Evolutionary conservation across 2,888 invertebrate genomes (phyloP), one percentile per base, ranked within the genome.

Genomic region (Orchestes rusci): DNA sequence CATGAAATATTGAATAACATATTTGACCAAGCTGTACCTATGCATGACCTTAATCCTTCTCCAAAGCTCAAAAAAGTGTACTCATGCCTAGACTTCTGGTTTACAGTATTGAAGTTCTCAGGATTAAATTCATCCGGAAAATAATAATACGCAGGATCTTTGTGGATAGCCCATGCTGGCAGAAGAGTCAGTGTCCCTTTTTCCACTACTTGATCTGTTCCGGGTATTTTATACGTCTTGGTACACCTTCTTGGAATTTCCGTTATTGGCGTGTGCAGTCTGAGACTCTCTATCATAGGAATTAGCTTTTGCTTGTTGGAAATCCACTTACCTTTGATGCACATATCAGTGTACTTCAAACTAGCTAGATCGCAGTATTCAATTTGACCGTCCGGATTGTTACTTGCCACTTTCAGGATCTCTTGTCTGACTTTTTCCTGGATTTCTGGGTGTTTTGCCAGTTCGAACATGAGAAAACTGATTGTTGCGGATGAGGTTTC

Each of bases 121-220:
- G 80, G 80, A 40, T 74, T 71, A 48, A 80, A 80, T 18, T 68
- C 68, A 1, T 75, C 70, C 0, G 82, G 82, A 4, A 81, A 5
- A 0, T 75, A 73, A 39, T 54, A 59, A 45, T 54, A 51, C 15
- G 57, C 56, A 4, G 55, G 53, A 53, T 60, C 59, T 8, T 39
- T 49, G 17, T 61, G 61, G 2, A 61, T 47, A 3, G 51, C 58
- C 15, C 48, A 37, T 12, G 44, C 39, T 8, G 60, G 47, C 32
- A 60, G 55, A 8, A 45, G 13, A 1, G 59, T 43, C 13, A 17
- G 23, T 0, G 48, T 50, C 10, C 58, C 59, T 27, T 52, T 48
- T 35, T 56, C 43, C 17, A 61, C 38, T 1, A 48, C 35, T 3
- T 52, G 16, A 19, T 56, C 34, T 5, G 54, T 51, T 13, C 51